Percentiles rank a stretch among this genome's conserved stretches.
Conservation (phyloP, 1,140 invertebrate species). For the Cyclina sinensis region DNA sequence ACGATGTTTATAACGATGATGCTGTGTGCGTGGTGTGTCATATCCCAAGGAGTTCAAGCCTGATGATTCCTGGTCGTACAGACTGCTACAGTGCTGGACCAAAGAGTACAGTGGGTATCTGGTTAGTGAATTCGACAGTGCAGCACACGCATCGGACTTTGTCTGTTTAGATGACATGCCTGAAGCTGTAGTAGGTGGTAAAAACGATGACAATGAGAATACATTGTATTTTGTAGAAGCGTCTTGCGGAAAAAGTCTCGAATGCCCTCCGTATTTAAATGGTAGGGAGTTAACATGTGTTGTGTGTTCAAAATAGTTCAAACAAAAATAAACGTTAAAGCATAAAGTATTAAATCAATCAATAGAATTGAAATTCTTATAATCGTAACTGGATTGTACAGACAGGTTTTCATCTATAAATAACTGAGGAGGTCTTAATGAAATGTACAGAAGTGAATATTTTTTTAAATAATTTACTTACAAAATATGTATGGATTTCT, state of each 20-base stretch:
- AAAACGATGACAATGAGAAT: background rate
- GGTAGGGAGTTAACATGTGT: conserved; percentile 28
- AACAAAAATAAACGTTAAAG: too few relatives aligned
- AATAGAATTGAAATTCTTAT: too few relatives aligned
- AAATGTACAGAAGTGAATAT: too few relatives aligned
- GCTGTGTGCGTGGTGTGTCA: conserved; percentile 67
- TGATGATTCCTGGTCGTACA: conserved; percentile 67
- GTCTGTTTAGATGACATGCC: conserved; percentile 50
- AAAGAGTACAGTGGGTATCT: conserved; percentile 64
- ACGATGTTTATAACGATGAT: conserved; percentile 30
- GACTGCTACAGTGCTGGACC: conserved; percentile 59
- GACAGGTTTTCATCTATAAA: too few relatives aligned
- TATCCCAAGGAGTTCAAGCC: background rate
- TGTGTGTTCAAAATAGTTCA: conserved; percentile 31
- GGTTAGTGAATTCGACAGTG: background rate
- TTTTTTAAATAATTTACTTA: too few relatives aligned
- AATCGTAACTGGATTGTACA: too few relatives aligned
- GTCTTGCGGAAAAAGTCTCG: conserved; percentile 26
- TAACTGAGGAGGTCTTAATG: too few relatives aligned
- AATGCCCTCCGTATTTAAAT: conserved; percentile 58
- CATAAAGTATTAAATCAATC: too few relatives aligned
- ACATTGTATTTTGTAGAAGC: conserved; percentile 48
- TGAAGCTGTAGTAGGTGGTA: background rate
- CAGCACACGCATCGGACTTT: conserved; percentile 13
- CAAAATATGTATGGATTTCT: too few relatives aligned